Evolutionary conservation across 1,140 invertebrate species (phyloP).

Genomic region (Monochamus saltuarius): DNA sequence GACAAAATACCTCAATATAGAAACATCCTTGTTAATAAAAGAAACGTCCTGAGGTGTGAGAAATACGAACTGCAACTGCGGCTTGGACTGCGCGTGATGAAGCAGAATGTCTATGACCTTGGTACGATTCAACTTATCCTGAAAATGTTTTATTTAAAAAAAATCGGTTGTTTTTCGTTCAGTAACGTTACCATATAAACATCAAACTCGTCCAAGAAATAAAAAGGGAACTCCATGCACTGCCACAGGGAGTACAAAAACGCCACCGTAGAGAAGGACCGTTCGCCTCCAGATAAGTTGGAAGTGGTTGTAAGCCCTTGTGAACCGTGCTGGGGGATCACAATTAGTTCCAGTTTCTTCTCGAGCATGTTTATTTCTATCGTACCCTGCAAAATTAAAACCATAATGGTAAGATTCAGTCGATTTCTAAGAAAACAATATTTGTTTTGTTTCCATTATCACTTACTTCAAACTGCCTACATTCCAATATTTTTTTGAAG

Average conservation of each 20-base stretch:
- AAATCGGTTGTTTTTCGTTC: constrained; percentile 17
- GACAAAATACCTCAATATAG: constrained; percentile 56
- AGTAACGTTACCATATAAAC: constrained; percentile 83
- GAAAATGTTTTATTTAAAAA: constrained; percentile 23
- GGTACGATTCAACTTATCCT: constrained; percentile 75
- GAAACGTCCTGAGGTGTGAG: constrained; percentile 75
- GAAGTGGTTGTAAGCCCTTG: constrained; percentile 56
- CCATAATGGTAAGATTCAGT: not conserved
- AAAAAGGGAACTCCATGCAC: constrained; percentile 86
- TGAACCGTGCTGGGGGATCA: constrained; percentile 55
- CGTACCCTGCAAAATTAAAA: constrained; percentile 54
- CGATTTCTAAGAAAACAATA: not conserved
- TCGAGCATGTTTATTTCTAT: constrained; percentile 63
- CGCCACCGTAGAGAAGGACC: constrained; percentile 91
- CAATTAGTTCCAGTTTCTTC: constrained; percentile 60
- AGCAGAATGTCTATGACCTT: constrained; percentile 69
- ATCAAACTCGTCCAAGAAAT: constrained; percentile 97
- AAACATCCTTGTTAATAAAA: constrained; percentile 56
- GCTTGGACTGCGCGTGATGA: constrained; percentile 61
- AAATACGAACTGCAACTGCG: constrained; percentile 70
- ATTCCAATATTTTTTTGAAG: constrained; percentile 41
- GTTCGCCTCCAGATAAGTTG: constrained; percentile 90
- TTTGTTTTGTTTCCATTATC: not conserved
- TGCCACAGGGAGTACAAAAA: constrained; percentile 95
- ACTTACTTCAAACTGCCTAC: constrained; percentile 41